Base-by-base conservation (phyloP, 2,113 vertebrate genomes). In the Zosterops hypoxanthus region DNA sequence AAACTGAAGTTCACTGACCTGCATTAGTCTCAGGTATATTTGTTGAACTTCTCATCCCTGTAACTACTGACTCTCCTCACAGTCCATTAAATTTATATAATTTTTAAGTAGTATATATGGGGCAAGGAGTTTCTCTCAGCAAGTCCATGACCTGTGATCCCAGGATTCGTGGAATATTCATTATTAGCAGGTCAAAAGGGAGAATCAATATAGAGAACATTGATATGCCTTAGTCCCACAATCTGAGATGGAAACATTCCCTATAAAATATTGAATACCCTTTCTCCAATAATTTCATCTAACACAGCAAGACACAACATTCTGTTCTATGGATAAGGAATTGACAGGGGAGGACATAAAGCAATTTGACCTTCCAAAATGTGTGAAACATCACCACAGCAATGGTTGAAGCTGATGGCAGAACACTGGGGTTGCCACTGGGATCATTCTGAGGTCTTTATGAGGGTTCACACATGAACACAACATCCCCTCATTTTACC, bases 301-400 rank as follows among this genome's bases (percentile, higher is more conserved):
- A 44, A 63, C 0, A 0, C 1, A 36, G 23, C 19, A 36, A 34
- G 33, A 46, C 3, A 3, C 36, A 39, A 22, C 0, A 3, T 10
- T 28, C 16, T 66, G 1, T 52, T 60, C 41, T 31, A 3, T 1
- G 1, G 63, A 17, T 0, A 0, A 6, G 26, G 36, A 78, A 73
- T 6, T 1, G 0, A 20, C 1, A 4, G 16, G 49, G 19, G 14
- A 34, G 47, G 14, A 68, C 2, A 0, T 7, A 33, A 78, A 93
- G n/a, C 6, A 36, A 28, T 65, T 1, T n/a, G 31, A 8, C 14
- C 18, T 66, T 86, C 26, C 36, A 46, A 20, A 4, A 44, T 24
- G 26, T 25, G 25, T 46, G 49, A 46, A 61, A 39, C 20, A 73
- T 3, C 56, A 41, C 22, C 17, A 7, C 28, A 70, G 42, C 17